Conservation (phyloP, 2,888 invertebrate species). For the Oligia strigilis region DNA sequence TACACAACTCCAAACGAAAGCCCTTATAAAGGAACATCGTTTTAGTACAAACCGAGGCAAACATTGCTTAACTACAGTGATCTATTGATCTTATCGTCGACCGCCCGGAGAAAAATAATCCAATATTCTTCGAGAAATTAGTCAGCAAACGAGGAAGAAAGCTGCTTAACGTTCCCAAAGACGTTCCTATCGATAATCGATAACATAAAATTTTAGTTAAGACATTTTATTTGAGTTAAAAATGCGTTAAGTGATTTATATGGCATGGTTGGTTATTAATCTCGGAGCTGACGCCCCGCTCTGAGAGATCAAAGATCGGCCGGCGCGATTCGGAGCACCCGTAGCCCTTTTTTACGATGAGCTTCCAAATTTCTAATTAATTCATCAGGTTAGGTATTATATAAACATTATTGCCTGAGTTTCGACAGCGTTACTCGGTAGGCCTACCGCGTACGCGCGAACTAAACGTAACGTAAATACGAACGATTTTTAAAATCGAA, state of each 20-base stretch:
- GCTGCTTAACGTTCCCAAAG: slow-evolving; percentile 41
- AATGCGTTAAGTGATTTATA: slow-evolving; percentile 76
- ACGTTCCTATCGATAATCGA: slow-evolving; percentile 52
- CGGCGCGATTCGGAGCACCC: slow-evolving; percentile 58
- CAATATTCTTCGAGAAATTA: slow-evolving; percentile 56
- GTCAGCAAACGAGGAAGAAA: slow-evolving; percentile 48
- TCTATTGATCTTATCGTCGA: slow-evolving; percentile 57
- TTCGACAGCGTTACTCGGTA: slow-evolving; percentile 30
- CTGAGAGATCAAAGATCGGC: slow-evolving; percentile 70
- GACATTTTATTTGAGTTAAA: slow-evolving; percentile 74
- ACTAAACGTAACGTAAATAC: neutral
- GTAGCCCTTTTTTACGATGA: slow-evolving; percentile 70
- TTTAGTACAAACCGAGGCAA: slow-evolving; percentile 38
- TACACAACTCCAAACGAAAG: slow-evolving; percentile 54
- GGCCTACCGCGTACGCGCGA: neutral
- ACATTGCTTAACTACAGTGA: slow-evolving; percentile 57
- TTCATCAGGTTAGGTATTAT: slow-evolving; percentile 74
- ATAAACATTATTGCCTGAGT: slow-evolving; percentile 72
- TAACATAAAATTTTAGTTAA: slow-evolving; percentile 69
- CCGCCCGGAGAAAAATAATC: slow-evolving; percentile 57
- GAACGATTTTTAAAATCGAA: neutral
- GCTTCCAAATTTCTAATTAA: slow-evolving; percentile 76
- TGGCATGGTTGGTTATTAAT: slow-evolving; percentile 60
- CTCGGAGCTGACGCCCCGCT: slow-evolving; percentile 59
- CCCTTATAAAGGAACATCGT: slow-evolving; percentile 40